Evolutionary conservation across 1,140 invertebrate species (phyloP).

Genomic region (Nilaparvata lugens): DNA sequence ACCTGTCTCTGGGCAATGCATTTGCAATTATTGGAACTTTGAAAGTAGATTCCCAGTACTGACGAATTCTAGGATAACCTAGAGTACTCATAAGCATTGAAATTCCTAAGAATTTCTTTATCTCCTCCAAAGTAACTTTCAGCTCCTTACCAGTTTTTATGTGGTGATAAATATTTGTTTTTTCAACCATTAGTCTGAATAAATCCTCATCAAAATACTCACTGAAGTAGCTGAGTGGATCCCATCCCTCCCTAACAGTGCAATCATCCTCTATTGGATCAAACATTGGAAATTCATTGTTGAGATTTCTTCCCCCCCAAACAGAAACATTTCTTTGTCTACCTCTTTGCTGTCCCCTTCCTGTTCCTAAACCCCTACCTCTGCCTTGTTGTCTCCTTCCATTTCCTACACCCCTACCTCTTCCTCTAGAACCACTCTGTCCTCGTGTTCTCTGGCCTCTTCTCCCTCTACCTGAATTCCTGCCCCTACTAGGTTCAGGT

Average conservation of each 20-base stretch:
- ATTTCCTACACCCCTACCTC: too few relatives aligned
- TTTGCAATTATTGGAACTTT: slow-evolving; percentile 3
- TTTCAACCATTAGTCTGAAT: slow-evolving; percentile 8
- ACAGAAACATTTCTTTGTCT: neutral
- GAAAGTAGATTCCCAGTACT: slow-evolving; percentile 12
- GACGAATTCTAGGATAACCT: slow-evolving; percentile 10
- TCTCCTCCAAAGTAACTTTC: slow-evolving; percentile 5
- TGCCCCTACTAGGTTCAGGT: neutral
- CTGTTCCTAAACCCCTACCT: neutral
- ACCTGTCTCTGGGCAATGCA: slow-evolving; percentile 8
- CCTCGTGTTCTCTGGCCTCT: neutral
- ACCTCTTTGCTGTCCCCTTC: neutral
- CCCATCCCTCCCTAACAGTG: slow-evolving; percentile 7
- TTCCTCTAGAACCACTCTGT: neutral
- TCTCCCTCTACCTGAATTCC: neutral
- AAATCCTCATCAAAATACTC: slow-evolving; percentile 13
- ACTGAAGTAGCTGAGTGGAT: slow-evolving; percentile 10
- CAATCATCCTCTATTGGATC: slow-evolving; percentile 1
- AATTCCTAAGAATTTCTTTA: slow-evolving; percentile 16
- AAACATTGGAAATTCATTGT: too few relatives aligned
- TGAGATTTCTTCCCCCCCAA: slow-evolving; percentile 1
- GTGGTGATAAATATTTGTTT: too few relatives aligned
- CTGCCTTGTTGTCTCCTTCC: too few relatives aligned
- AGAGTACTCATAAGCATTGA: slow-evolving; percentile 12
- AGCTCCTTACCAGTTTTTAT: slow-evolving; percentile 9